Base-by-base conservation (phyloP, 1,140 invertebrate species). In the Drosophila tropicalis region DNA sequence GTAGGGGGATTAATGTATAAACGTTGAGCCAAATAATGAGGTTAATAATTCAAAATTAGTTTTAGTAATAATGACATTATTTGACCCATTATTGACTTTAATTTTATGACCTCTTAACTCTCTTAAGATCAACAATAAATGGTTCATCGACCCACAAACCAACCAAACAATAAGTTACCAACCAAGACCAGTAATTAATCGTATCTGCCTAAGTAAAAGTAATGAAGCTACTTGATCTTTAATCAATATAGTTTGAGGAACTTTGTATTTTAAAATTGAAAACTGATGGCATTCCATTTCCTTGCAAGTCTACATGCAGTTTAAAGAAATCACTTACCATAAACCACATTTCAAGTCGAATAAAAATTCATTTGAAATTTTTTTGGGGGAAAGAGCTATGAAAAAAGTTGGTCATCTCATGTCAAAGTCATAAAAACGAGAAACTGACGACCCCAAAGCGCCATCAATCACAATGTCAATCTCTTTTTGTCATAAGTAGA, bases 401-500 rank as follows among this genome's bases (percentile, higher is more conserved):
- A 34, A 62, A 51, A 79, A 62, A 74, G 47, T 83, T 74, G 75
- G 62, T 41, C 80, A 82, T 65, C 44, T 51, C 71, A 71, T 69
- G 75, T 86, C 83, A 76, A 51, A 79, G 75, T 76, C 83, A 82
- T 79, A 86, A 86, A 60, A 66, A 71, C 82, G 56, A 79, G 70
- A 67, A 65, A 57, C 54, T 51, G 62, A 71, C 64, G 74, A 69
- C 69, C 71, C 71, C 69, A 62, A 79, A 86, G 82, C 73, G 75
- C 83, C 75, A 86, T 86, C 82, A 87, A 87, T 86, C 82, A 87
- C 83, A 79, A 80, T 86, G 83, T 86, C 82, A 86, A 87, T 86
- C 82, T 87, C 82, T 72, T 85, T 81, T 79, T 76, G 79, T 70
- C 67, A 81, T 82, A 85, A 86, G 82, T 82, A 86, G 83, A 82